Evolutionary conservation across 2,113 vertebrate species (phyloP), one percentile per base, ranked within the genome.

Genomic region (Cebidichthys violaceus): DNA sequence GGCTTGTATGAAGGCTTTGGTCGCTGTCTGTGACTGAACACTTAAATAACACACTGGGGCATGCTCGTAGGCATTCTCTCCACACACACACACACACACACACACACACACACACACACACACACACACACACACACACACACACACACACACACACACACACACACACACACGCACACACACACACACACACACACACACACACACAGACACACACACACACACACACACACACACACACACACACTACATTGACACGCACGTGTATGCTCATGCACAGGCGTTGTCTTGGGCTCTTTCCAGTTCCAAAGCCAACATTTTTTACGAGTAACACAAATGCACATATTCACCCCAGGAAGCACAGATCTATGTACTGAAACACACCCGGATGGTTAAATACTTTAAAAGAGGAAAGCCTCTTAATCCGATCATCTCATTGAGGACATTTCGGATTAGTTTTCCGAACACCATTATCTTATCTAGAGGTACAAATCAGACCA

Each of bases 1-100:
- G 79, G 87, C 84, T 82, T 88, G 86, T 77, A 84, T 86, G 86
- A 84, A 76, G 79, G 60, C 85, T 90, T 84, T 82, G 89, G 86
- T 89, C n/a, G 61, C 76, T 84, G 88, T 90, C 84, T 92, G 90
- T 87, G 86, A 88, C 74, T 70, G 76, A 82, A 92, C 81, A 89
- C 91, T 88, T 64, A 91, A 94, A 92, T 89, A 92, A 93, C 84
- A 82, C 86, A 86, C 87, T 79, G 64, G 39, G 69, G 57, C 86
- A 75, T 71, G 75, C 81, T 79, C 9, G 33, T 81, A 71, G 70
- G 81, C 75, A 87, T 82, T 86, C 64, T 84, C 62, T 77, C 64
- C 74, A 76, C 78, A 70, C 68, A 88, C 74, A 72, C 43, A 61
- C 70, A 68, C 61, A 67, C 55, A 77, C 52, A 57, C 68, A 43